Evolutionary conservation across 2,113 vertebrate species (phyloP).

Genomic region (Peucedramus taeniatus): DNA sequence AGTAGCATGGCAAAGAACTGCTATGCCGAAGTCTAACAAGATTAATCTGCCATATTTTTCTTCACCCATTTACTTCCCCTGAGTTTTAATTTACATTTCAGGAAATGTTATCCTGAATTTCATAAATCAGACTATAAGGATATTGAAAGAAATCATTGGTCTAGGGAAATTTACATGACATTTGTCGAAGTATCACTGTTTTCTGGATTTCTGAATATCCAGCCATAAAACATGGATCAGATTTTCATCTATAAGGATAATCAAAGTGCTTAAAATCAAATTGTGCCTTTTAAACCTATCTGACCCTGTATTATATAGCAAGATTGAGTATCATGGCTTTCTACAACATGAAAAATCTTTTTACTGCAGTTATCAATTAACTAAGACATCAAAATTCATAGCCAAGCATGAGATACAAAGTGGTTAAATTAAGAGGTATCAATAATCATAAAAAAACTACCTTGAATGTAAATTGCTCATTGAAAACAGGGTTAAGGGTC

Average conservation of each 20-base stretch:
- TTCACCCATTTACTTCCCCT: neutral
- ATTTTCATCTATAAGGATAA: neutral
- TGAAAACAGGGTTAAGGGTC: slow-evolving; percentile 84
- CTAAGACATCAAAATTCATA: neutral
- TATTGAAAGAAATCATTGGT: neutral
- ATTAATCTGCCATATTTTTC: neutral
- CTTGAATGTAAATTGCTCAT: slow-evolving; percentile 85
- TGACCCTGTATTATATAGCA: neutral
- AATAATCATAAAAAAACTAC: slow-evolving; percentile 55
- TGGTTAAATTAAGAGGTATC: neutral
- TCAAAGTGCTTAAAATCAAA: neutral
- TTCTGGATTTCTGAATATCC: neutral
- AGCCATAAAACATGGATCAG: neutral
- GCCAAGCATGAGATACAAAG: neutral
- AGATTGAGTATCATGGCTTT: neutral
- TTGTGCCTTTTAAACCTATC: neutral
- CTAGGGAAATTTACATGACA: neutral
- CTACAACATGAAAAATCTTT: neutral
- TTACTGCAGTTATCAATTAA: neutral
- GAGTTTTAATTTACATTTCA: neutral
- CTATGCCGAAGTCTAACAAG: neutral
- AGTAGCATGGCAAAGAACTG: neutral
- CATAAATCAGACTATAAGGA: neutral
- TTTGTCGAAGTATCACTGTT: neutral
- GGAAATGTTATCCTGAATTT: neutral